Evolutionary conservation across 2,888 invertebrate species (phyloP), one percentile per base, ranked within the genome.

Genomic region (Synanthedon andrenaeformis): DNA sequence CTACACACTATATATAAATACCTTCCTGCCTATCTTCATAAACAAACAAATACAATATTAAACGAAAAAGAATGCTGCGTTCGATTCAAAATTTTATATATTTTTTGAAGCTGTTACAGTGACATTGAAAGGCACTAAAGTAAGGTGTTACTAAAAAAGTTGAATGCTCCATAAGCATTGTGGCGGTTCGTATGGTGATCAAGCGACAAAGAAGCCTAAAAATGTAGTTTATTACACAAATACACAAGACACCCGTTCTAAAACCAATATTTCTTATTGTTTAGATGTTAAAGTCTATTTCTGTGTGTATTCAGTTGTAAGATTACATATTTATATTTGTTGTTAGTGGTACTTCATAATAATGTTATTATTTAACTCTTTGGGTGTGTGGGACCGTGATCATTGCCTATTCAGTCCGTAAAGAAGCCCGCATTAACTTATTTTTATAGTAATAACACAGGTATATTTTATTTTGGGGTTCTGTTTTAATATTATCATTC

Each of bases 121-220:
- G 35, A 35, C 35, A 35, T 35, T 35, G 50, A 56, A 41, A 60
- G 62, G 59, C 59, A 61, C 56, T 62, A 56, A 62, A 63, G 56
- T 55, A 63, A 64, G 62, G 63, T 62, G 62, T 73, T 71, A 79
- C 72, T 67, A 72, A 70, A 74, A 72, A 72, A 74, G 67, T 67
- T 74, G 69, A 74, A 74, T 71, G 66, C 68, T 67, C 19, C 49
- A 74, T 72, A 69, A 69, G 66, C 70, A 77, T 81, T 82, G 80
- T 83, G 64, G 66, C 67, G 66, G 65, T 70, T 72, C 70, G 73
- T 75, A 74, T 70, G 72, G 74, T 72, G 76, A 82, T 82, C 82
- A 78, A 77, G 67, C 72, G 67, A 82, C 82, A 83, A 81, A 82
- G 81, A 74, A 64, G 69, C 71, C 79, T 78, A 75, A 82, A 83